phyloP scores from a whole-genome alignment of 1,140 invertebrate genomes.

The Teleopsis dalmanni region DNA sequence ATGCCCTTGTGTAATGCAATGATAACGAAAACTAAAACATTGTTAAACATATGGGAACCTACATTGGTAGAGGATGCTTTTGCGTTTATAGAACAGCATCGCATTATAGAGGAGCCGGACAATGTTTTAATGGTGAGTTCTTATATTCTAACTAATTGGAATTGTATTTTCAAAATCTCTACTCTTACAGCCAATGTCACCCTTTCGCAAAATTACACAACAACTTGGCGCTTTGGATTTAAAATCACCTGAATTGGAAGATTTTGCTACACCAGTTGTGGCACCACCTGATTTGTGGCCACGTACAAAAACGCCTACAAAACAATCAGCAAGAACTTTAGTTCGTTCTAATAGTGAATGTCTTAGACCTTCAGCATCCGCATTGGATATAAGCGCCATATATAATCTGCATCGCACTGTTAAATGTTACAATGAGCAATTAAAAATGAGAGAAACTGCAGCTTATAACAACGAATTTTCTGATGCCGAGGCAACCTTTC shows the following conservation, averaged over 20 bases:
- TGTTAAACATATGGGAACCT: slow-evolving; percentile 75
- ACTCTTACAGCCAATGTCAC: slow-evolving; percentile 52
- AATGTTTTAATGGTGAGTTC: slow-evolving; percentile 28
- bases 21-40: slow-evolving; percentile 65
- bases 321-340: slow-evolving; percentile 6
- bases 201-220: slow-evolving; percentile 68
- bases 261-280: slow-evolving; percentile 62
- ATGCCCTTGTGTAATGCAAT: slow-evolving; percentile 70
- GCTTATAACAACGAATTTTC: background rate
- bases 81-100: slow-evolving; percentile 68
- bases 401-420: slow-evolving; percentile 37
- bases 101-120: slow-evolving; percentile 43
- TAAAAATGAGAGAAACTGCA: slow-evolving; percentile 7
- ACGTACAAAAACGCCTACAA: slow-evolving; percentile 32
- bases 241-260: slow-evolving; percentile 62
- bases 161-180: background rate
- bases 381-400: slow-evolving; percentile 40
- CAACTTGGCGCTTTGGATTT: slow-evolving; percentile 62
- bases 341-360: slow-evolving; percentile 38
- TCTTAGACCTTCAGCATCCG: slow-evolving; percentile 24
- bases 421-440: slow-evolving; percentile 36
- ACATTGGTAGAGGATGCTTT: slow-evolving; percentile 76
- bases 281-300: slow-evolving; percentile 54
- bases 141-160: background rate
- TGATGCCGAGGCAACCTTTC: slow-evolving; percentile 27